Conservation (phyloP, 2,797 vertebrate genomes). For the Eulemur rubriventer region DNA sequence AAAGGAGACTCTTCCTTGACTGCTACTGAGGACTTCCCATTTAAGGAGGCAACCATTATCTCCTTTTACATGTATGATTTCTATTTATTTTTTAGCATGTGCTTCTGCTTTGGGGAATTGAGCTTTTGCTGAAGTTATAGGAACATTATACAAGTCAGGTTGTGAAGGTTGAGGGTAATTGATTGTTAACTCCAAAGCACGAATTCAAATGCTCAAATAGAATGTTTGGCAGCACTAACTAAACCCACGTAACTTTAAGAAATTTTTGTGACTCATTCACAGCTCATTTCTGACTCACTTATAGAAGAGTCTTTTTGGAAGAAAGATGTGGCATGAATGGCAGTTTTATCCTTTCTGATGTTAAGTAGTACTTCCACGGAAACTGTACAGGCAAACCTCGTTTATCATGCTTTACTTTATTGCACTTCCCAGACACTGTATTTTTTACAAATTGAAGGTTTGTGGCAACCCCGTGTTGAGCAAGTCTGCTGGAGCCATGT, state of each 20-base stretch:
- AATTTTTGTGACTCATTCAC: slow-evolving; percentile 36
- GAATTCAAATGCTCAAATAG: neutral
- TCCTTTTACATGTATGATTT: neutral
- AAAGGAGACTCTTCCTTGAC: neutral
- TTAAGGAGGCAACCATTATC: neutral
- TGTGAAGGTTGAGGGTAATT: neutral
- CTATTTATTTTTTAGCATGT: neutral
- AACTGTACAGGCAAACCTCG: neutral
- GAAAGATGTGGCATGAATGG: neutral
- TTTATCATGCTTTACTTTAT: neutral
- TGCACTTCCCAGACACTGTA: neutral
- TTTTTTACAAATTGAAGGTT: neutral
- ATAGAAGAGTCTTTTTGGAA: slow-evolving; percentile 18
- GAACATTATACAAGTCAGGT: neutral
- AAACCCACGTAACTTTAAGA: neutral
- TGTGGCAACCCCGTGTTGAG: neutral
- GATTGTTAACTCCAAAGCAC: neutral
- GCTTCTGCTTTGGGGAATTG: neutral
- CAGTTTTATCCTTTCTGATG: neutral
- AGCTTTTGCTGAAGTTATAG: neutral
- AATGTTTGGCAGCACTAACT: neutral
- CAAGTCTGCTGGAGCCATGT: neutral
- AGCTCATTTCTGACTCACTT: slow-evolving; percentile 28
- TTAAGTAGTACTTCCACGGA: neutral
- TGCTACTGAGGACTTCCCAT: neutral